These are phyloP conservation scores for Formica selysi DNA, from an alignment of 1,140 invertebrate genomes.

Conservation along the genomic window DNA sequence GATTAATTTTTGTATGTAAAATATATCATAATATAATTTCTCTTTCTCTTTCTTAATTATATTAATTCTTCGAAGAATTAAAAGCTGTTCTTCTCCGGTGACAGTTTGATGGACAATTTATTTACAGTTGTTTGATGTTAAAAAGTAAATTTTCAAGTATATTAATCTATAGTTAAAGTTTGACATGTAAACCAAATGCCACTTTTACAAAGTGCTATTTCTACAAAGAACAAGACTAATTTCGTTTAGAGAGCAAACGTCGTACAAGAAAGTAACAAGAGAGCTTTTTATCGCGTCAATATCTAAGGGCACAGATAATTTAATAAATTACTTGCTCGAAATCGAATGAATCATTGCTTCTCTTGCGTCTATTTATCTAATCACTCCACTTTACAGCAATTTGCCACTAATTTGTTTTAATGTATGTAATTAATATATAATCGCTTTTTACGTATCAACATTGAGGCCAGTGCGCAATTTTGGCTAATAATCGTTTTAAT, in stretches of 20 bases:
- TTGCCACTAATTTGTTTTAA: conserved; percentile 56
- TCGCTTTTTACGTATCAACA: conserved; percentile 19
- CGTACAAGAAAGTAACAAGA: background rate
- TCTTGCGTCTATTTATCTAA: conserved; percentile 69
- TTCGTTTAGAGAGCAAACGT: background rate
- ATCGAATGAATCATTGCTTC: conserved; percentile 65
- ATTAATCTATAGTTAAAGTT: conserved; percentile 15
- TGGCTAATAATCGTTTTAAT: conserved; percentile 40
- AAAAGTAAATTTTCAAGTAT: background rate
- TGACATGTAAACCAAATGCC: background rate
- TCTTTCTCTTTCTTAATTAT: background rate
- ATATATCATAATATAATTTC: background rate
- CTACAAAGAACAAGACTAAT: background rate
- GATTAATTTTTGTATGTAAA: background rate
- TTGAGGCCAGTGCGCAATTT: background rate
- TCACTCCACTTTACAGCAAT: conserved; percentile 68
- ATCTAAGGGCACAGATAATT: conserved; percentile 63
- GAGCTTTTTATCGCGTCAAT: conserved; percentile 41
- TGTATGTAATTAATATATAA: conserved; percentile 65
- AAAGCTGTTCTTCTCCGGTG: background rate
- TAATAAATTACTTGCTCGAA: conserved; percentile 60
- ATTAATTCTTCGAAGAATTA: background rate
- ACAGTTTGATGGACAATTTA: background rate
- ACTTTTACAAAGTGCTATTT: background rate
- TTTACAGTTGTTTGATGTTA: background rate